Evolutionary conservation across 2,113 vertebrate species (phyloP), one percentile per base, ranked within the genome.

Genomic region (Strix uralensis): DNA sequence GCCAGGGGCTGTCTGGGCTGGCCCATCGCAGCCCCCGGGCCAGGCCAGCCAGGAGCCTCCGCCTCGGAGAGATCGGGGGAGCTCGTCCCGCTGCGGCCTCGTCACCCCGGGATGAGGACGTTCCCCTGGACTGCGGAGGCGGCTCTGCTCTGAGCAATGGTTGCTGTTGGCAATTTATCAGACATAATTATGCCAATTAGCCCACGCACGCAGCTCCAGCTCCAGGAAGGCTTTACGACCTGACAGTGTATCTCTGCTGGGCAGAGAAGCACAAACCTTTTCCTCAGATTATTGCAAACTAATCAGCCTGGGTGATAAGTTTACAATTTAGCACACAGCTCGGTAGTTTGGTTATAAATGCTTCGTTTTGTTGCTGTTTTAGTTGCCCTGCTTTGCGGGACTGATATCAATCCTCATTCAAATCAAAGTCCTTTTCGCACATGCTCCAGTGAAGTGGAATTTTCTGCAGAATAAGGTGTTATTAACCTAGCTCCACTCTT

Each of bases 401-500:
- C 67, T 71, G 95, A 49, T 89, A 98, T 97, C 98, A 98, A 95
- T 98, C 97, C 96, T 98, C 94, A 89, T 97, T 97, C 96, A 96
- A 89, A 97, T 94, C 97, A 92, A 97, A 97, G 96, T 65, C 92
- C 92, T 73, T 97, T 86, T 95, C 94, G 80, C 97, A 95, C 97
- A 97, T 81, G 98, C 98, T 98, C 96, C 97, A 98, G 62, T 97
- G 97, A 95, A 97, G 97, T 96, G 98, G 98, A 97, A 98, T 98
- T 98, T 98, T 96, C 97, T 98, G 97, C 98, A 98, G 98, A 98
- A 98, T 97, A 97, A 98, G 97, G 94, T 97, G 97, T 97, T 97
- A 98, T 98, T 98, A 98, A 98, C 97, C 95, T 73, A 94, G 97
- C 92, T 96, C 92, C 2, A 40, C 79, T 8, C 93, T 87, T 94